Evolutionary conservation across 1,140 invertebrate genomes (phyloP).

Genomic region (Heliothis subflexa): DNA sequence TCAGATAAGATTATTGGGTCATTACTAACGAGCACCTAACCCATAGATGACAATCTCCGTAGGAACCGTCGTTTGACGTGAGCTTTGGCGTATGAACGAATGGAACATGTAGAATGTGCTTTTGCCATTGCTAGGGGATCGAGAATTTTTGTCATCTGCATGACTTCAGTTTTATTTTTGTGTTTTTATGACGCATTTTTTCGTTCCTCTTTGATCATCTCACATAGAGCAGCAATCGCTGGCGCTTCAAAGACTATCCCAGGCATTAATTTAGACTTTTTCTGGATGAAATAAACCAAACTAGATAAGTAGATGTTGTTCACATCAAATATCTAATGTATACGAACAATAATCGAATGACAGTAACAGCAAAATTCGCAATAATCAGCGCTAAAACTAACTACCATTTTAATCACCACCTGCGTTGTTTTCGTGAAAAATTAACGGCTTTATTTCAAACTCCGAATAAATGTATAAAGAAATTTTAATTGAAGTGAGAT

Average conservation of each 20-base stretch:
- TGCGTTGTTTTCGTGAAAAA: slow-evolving; percentile 21
- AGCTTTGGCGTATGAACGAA: slow-evolving; percentile 2
- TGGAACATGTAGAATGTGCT: neutral
- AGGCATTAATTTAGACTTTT: no score
- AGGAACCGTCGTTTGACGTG: slow-evolving; percentile 9
- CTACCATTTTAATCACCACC: neutral
- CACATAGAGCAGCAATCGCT: no score
- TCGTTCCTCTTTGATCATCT: no score
- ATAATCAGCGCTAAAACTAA: neutral
- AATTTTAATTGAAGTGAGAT: slow-evolving; percentile 40
- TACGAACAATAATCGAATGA: no score
- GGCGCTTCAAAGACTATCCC: no score
- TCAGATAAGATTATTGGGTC: slow-evolving; percentile 12
- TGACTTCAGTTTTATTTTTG: no score
- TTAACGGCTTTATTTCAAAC: slow-evolving; percentile 30
- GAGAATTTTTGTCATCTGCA: neutral
- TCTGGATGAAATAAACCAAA: no score
- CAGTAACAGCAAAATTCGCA: no score
- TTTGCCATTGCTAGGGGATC: no score
- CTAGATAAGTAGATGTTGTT: no score
- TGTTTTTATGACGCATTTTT: no score
- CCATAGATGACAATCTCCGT: slow-evolving; percentile 3
- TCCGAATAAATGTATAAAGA: slow-evolving; percentile 24
- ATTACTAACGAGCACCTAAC: neutral
- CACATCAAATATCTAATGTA: no score